Evolutionary conservation across 2,113 vertebrate genomes (phyloP), one percentile per base, ranked within the genome.

Genomic region (Campylomormyrus numenius): DNA sequence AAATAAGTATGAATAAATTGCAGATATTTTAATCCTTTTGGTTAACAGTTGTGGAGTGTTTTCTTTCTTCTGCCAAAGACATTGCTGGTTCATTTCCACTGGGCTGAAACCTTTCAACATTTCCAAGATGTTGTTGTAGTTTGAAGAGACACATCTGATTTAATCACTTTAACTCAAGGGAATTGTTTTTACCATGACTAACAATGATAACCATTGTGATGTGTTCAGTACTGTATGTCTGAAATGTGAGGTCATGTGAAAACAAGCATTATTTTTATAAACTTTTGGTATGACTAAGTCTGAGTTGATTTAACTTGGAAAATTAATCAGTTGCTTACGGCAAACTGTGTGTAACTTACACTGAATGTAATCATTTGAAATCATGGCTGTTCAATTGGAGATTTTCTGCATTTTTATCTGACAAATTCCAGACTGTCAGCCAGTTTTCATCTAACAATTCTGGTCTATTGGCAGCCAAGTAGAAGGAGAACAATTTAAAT

Each of bases 161-260:
- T 80, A 80, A 80, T 80, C 74, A 80, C 35, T 42, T 42, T 42
- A 80, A n/a, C 35, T 80, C 74, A 80, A 42, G n/a, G 62, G n/a
- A 80, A 42, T 80, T 80, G 74, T 80, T 80, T 80, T 80, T 80
- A 42, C 74, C 74, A 80, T 80, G 74, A 35, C 74, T 80, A 80
- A 80, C 74, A 80, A 80, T 80, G 74, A 39, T 80, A 80, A 5
- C 74, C 74, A 35, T 80, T 80, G 74, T 80, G 74, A 80, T 80
- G 74, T 80, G 39, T 42, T 80, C 35, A 42, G 74, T 80, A 80
- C 31, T 80, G 74, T 80, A 39, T 42, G 74, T 80, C 15, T 80
- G 74, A 80, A 80, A 80, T 80, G 74, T 39, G 74, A 80, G 74
- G 74, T 39, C 74, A 80, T 80, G 13, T 80, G 74, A 42, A 80